Conservation (phyloP, 2,797 vertebrate genomes). For the Tadarida brasiliensis region DNA sequence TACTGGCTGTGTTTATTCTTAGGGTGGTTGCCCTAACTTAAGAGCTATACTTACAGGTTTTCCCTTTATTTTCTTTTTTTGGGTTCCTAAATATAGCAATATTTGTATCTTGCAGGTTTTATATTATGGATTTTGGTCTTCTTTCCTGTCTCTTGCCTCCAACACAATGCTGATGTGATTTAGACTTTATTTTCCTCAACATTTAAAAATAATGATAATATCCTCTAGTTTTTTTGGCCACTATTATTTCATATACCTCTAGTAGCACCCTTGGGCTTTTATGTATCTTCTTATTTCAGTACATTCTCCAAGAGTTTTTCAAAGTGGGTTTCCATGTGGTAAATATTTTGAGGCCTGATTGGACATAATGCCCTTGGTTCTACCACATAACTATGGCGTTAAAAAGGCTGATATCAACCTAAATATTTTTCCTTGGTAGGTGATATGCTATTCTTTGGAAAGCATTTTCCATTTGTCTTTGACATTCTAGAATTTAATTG, state of each 20-base stretch:
- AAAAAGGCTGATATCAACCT: not conserved
- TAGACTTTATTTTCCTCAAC: not conserved
- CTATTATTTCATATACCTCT: not conserved
- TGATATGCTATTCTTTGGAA: not conserved
- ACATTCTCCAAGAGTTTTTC: not conserved
- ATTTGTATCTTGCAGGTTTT: not conserved
- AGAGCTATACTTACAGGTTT: not conserved
- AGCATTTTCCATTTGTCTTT: slow-evolving; percentile 11
- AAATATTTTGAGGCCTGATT: not conserved
- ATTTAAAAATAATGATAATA: slow-evolving; percentile 10
- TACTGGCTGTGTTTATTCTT: slow-evolving; percentile 15
- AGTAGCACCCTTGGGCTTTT: not conserved
- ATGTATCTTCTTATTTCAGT: not conserved
- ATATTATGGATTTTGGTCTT: not conserved
- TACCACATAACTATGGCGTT: not conserved
- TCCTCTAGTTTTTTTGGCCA: not conserved
- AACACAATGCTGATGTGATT: not conserved
- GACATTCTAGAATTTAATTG: not conserved
- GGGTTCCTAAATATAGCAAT: not conserved
- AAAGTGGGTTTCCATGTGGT: not conserved
- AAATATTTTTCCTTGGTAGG: not conserved
- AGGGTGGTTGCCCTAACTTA: not conserved
- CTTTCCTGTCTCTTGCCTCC: not conserved
- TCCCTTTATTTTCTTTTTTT: not conserved
- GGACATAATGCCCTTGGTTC: not conserved